These are phyloP conservation scores for Ophion ventricosus DNA, from an alignment of 2,888 invertebrate genomes.

Conservation along the genomic window DNA sequence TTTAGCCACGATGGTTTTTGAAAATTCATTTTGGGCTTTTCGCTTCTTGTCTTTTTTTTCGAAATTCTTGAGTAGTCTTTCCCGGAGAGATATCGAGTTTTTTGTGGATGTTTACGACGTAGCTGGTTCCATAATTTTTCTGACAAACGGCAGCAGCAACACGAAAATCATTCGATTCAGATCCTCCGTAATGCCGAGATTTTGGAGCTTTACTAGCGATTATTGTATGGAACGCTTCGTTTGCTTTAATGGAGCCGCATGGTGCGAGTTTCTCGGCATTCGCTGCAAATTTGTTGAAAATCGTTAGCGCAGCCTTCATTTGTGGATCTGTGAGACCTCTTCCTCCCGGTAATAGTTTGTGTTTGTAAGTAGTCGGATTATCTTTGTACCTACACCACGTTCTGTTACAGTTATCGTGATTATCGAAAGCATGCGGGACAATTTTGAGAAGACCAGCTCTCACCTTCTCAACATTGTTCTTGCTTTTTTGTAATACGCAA, in stretches of 20 bases:
- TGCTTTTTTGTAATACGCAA: constrained; percentile 62
- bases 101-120: constrained; percentile 24
- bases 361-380: constrained; percentile 58
- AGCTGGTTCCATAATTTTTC: constrained; percentile 46
- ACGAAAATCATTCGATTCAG: constrained; percentile 51
- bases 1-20: constrained; percentile 10
- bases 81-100: constrained; percentile 41
- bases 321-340: constrained; percentile 24
- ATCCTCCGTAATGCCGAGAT: constrained; percentile 53
- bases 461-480: constrained; percentile 41
- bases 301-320: constrained; percentile 8
- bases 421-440: constrained; percentile 67
- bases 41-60: constrained; percentile 29
- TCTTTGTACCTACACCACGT: constrained; percentile 65
- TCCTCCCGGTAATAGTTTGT: constrained; percentile 42
- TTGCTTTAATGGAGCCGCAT: constrained; percentile 58
- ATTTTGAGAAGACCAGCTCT: constrained; percentile 62
- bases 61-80: constrained; percentile 30
- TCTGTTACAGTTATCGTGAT: constrained; percentile 63
- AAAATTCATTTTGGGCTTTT: background rate
- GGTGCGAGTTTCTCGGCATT: constrained; percentile 56
- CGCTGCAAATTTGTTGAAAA: constrained; percentile 43
- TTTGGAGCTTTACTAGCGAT: constrained; percentile 51
- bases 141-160: constrained; percentile 57
- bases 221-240: constrained; percentile 56